Evolutionary conservation across 1,140 invertebrate species (phyloP), one percentile per base, ranked within the genome.

Genomic region (Drosophila teissieri): DNA sequence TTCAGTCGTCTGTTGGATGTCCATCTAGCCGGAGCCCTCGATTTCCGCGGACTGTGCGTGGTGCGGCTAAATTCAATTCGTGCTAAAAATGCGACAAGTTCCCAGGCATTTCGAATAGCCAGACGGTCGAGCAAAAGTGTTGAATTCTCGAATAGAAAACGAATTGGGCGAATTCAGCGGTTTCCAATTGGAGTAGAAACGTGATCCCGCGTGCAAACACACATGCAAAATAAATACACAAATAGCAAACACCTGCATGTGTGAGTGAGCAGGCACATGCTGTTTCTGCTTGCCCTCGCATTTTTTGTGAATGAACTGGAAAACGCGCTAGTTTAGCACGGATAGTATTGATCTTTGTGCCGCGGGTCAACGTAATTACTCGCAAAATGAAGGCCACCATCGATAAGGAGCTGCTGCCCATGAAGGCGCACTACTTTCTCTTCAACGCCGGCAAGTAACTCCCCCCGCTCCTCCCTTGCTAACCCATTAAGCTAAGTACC

Each of bases 361-460:
- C 61, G 42, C 62, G 51, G 46, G 48, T 68, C 17, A 77, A 37
- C 37, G 34, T 22, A 48, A 61, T 48, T 22, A 44, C 45, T 15
- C 11, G 19, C 19, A 79, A 49, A 63, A 92, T 92, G 92, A 86
- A 78, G 79, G 36, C 78, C 40, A 93, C 93, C 70, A 91, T 97
- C 34, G 95, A 98, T 90, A 95, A 94, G 86, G 94, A 95, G 40
- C 92, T 98, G 40, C 83, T 97, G 78, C 96, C 97, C 42, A 95
- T 98, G 86, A 98, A 98, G 91, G 95, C 95, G 2, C 97, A 97
- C 93, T 98, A 96, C 92, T 98, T 98, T 92, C 93, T 97, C 15
- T 97, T 95, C 76, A 97, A 97, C 94, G 97, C 96, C 86, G 97
- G 97, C 98, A 93, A 94, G 92, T 52, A 24, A 27, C 62, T 22